Base-by-base conservation (phyloP, 2,113 vertebrate species). In the Dicerorhinus sumatrensis region DNA sequence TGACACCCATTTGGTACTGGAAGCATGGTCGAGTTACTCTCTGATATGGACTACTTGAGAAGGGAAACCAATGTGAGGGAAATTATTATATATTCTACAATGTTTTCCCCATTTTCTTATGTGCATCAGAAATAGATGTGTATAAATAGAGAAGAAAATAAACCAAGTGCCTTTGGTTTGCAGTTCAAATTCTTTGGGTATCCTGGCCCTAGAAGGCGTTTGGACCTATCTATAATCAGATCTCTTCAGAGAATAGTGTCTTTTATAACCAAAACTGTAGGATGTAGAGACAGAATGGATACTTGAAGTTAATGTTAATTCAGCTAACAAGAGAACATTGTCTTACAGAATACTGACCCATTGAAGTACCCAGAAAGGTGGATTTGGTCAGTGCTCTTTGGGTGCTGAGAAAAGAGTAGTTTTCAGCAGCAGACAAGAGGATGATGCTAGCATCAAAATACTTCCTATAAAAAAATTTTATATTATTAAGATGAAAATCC, bases 111-210 rank as follows among this genome's bases (percentile, higher is more conserved):
- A 51, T 67, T 88, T 89, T 21, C 12, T 89, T 91, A 16, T 97
- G 6, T 76, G 31, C 73, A 67, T 91, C 85, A 95, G 54, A 96
- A 93, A 93, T 87, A 73, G 23, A 67, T 95, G 10, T 63, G 67
- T 91, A 56, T 88, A 81, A 84, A 76, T 54, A 69, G 36, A 96
- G 36, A 93, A 76, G 65, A 81, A 96, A 95, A 81, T 91, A 91
- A 85, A n/a, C 33, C 62, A 73, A 25, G 2, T 93, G 36, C 54
- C 46, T 39, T 54, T 10, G 29, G 51, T 92, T 84, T 70, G 31
- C 27, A 95, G 33, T 27, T 88, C 46, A 63, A 2, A 51, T 88
- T 86, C 27, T 87, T 76, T 89, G 58, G 63, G 20, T 91, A 88
- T 62, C 20, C 33, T 85, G 25, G 12, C 10, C 56, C 89, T 81